Evolutionary conservation across 2,888 invertebrate species (phyloP).

Genomic region (Drosophila kanekoi): DNA sequence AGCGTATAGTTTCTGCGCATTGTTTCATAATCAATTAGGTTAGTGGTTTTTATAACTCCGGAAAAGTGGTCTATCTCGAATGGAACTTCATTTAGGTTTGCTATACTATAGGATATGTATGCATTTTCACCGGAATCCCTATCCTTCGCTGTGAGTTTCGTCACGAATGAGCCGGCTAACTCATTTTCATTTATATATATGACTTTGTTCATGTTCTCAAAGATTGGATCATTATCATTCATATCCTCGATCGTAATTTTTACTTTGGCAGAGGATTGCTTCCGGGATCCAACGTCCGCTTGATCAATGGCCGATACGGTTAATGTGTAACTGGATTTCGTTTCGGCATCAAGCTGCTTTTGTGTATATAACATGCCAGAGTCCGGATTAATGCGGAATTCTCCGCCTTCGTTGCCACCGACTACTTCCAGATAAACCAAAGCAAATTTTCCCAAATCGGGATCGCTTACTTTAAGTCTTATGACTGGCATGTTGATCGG

Average conservation of each 20-base stretch:
- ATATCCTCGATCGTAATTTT: slow-evolving; percentile 95
- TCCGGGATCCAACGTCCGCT: slow-evolving; percentile 92
- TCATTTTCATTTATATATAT: slow-evolving; percentile 95
- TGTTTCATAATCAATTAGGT: slow-evolving; percentile 95
- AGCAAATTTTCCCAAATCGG: slow-evolving; percentile 93
- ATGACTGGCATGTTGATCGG: slow-evolving; percentile 95
- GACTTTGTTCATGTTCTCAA: slow-evolving; percentile 89
- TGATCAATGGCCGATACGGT: slow-evolving; percentile 96
- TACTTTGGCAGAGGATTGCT: slow-evolving; percentile 95
- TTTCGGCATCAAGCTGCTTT: slow-evolving; percentile 93
- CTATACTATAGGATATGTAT: slow-evolving; percentile 97
- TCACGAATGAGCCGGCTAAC: slow-evolving; percentile 93
- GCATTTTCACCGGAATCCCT: slow-evolving; percentile 97
- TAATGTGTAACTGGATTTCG: slow-evolving; percentile 92
- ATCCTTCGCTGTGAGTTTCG: slow-evolving; percentile 94
- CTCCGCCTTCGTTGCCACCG: slow-evolving; percentile 95
- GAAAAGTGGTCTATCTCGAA: slow-evolving; percentile 98
- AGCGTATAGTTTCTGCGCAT: slow-evolving; percentile 93
- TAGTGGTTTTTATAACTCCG: slow-evolving; percentile 94
- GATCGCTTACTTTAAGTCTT: slow-evolving; percentile 93
- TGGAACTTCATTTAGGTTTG: slow-evolving; percentile 95
- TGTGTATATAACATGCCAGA: slow-evolving; percentile 96
- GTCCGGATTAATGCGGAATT: slow-evolving; percentile 94
- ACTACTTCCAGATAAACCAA: slow-evolving; percentile 94
- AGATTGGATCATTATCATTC: slow-evolving; percentile 97